Evolutionary conservation across 1,140 invertebrate genomes (phyloP).

Genomic region (Orchestia grillus): DNA sequence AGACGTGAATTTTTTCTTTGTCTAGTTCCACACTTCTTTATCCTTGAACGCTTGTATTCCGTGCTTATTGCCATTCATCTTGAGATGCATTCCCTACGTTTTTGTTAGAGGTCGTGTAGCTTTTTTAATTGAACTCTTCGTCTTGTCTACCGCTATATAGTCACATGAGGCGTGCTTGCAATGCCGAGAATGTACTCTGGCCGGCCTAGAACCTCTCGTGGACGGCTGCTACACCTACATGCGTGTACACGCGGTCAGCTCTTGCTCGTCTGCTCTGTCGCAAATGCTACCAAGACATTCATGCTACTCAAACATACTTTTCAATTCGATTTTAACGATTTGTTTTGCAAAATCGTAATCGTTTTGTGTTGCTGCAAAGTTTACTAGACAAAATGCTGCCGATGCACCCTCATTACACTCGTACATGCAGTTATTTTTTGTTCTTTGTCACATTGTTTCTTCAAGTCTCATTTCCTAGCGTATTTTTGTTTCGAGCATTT

Average conservation of each 20-base stretch:
- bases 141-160: background rate
- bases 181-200: background rate
- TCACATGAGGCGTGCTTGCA: background rate
- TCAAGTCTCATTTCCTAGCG: too few relatives aligned
- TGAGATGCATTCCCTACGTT: background rate
- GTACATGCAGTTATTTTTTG: too few relatives aligned
- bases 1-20: background rate
- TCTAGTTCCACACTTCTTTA: background rate
- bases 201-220: background rate
- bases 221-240: background rate
- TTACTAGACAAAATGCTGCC: too few relatives aligned
- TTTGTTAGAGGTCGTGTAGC: background rate
- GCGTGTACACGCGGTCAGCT: background rate
- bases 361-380: too few relatives aligned
- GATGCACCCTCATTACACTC: too few relatives aligned
- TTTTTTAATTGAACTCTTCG: background rate
- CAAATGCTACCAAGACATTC: too few relatives aligned
- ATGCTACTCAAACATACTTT: too few relatives aligned
- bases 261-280: background rate
- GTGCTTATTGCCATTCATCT: background rate
- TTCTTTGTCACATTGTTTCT: too few relatives aligned
- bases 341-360: too few relatives aligned
- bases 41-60: background rate
- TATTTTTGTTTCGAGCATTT: too few relatives aligned
- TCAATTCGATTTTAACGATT: too few relatives aligned